Percentiles rank a stretch among this genome's conserved stretches.
These are phyloP conservation scores for Calosoma granatense DNA, from an alignment of 1,140 invertebrate species.

Conservation along the genomic window DNA sequence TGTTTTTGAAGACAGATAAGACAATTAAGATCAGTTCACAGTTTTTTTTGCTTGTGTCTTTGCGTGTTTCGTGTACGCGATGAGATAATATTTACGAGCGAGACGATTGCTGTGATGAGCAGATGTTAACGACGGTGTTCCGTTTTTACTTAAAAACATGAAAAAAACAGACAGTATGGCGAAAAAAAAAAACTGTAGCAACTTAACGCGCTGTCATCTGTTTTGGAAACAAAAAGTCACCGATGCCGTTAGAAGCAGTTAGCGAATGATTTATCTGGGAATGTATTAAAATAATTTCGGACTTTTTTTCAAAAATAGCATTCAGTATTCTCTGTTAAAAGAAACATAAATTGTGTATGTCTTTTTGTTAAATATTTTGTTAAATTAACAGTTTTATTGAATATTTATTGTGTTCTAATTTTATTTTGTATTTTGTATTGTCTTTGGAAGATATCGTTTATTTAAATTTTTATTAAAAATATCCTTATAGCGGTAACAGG, in stretches of 20 bases:
- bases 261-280: neutral
- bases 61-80: neutral
- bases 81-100: neutral
- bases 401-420: no score
- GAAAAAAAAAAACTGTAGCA: neutral
- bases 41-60: neutral
- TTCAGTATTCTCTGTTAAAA: no score
- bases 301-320: no score
- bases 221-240: neutral
- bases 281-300: neutral
- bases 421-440: no score
- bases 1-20: no score
- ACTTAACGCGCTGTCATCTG: neutral
- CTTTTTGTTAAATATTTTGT: no score
- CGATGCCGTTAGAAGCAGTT: neutral
- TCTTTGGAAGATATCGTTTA: no score
- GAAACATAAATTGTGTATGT: no score
- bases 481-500: no score
- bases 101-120: neutral
- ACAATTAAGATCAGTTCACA: neutral
- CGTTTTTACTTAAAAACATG: neutral
- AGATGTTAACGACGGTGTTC: neutral
- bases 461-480: no score
- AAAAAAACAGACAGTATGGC: neutral
- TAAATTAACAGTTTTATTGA: no score